A percentile compares a stretch with the other conserved stretches of the same genome.
Evolutionary conservation across 2,888 invertebrate species (phyloP).

Genomic region (Erebia epiphron): DNA sequence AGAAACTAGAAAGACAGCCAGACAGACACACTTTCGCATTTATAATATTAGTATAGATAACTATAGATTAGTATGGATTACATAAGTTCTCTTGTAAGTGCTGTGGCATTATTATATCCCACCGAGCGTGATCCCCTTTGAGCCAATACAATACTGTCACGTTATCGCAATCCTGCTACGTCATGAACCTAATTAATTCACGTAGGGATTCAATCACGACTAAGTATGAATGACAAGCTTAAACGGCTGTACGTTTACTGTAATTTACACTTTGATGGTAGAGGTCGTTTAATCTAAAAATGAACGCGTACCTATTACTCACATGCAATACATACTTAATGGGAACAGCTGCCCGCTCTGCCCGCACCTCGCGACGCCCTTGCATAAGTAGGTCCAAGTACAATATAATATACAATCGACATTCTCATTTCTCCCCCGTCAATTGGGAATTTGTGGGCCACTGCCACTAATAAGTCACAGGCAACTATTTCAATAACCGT

Average conservation of each 20-base stretch:
- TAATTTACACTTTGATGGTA: background rate
- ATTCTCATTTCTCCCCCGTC: conserved; percentile 13
- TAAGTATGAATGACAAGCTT: background rate
- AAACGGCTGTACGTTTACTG: background rate
- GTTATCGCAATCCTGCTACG: conserved; percentile 2
- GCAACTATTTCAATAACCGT: conserved; percentile 27
- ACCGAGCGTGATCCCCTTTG: conserved; percentile 2
- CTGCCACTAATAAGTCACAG: conserved; percentile 28
- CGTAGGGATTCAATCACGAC: background rate
- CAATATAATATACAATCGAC: conserved; percentile 8
- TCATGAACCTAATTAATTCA: conserved; percentile 1
- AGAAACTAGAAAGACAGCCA: too few relatives aligned
- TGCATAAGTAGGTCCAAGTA: background rate
- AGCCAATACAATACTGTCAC: background rate
- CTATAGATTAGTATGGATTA: too few relatives aligned
- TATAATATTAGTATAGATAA: too few relatives aligned
- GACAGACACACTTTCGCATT: too few relatives aligned
- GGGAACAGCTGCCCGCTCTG: too few relatives aligned
- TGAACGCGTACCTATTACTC: too few relatives aligned
- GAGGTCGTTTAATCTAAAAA: too few relatives aligned
- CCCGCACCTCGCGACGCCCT: background rate
- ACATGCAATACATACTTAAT: too few relatives aligned
- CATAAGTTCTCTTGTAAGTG: background rate
- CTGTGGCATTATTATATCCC: background rate
- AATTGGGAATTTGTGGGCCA: conserved; percentile 31